Evolutionary conservation across 2,888 invertebrate species (phyloP).

Genomic region (Hirtodrosophila histrioides): DNA sequence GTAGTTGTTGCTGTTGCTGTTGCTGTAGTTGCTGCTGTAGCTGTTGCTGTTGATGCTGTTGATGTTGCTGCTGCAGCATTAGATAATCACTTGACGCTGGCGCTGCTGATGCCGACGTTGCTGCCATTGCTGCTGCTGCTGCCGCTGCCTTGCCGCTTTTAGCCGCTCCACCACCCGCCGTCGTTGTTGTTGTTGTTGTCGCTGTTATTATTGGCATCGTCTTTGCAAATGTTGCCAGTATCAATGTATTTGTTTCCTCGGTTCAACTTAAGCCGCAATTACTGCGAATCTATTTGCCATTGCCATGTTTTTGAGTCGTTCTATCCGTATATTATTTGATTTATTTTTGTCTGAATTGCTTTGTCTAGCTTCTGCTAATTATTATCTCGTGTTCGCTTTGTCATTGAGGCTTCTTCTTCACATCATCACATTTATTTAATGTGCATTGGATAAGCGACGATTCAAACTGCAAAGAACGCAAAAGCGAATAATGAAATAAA

Average conservation of each 20-base stretch:
- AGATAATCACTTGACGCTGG: conserved; percentile 66
- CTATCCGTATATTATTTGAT: conserved; percentile 13
- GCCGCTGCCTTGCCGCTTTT: conserved; percentile 35
- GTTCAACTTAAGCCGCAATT: conserved; percentile 17
- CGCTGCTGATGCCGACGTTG: conserved; percentile 39
- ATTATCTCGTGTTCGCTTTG: conserved; percentile 39
- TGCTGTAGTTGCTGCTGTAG: conserved; percentile 43
- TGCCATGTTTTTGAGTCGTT: conserved; percentile 18
- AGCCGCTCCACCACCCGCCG: conserved; percentile 44
- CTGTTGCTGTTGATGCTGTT: conserved; percentile 30
- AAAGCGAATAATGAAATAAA: conserved; percentile 13
- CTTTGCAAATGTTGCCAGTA: conserved; percentile 22
- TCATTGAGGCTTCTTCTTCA: conserved; percentile 42
- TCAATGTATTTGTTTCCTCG: conserved; percentile 21
- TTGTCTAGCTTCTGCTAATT: conserved; percentile 43
- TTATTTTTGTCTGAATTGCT: conserved; percentile 15
- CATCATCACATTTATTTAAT: conserved; percentile 29
- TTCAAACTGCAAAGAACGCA: conserved; percentile 38
- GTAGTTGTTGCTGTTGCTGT: conserved; percentile 40
- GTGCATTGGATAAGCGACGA: conserved; percentile 10
- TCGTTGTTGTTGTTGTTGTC: conserved; percentile 56
- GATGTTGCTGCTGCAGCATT: conserved; percentile 57
- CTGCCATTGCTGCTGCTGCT: conserved; percentile 25
- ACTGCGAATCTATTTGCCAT: conserved; percentile 33
- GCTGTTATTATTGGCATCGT: conserved; percentile 77